Base-by-base conservation (phyloP, 2,797 vertebrate genomes). In the Manis pentadactyla region DNA sequence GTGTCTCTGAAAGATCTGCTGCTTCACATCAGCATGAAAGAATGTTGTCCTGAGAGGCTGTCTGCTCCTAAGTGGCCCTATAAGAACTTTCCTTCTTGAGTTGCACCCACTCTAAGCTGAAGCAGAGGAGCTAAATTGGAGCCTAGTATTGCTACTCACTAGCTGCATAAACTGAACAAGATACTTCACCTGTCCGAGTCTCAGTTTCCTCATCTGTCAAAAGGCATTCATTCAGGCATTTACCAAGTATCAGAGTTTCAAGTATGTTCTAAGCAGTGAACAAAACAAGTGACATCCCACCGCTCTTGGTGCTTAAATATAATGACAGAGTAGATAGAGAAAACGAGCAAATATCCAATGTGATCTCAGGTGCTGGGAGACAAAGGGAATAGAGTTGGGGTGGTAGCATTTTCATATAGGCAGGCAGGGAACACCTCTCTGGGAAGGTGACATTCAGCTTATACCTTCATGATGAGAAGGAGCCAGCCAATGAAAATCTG, bases 21-120 rank as follows among this genome's bases (percentile, higher is more conserved):
- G n/a, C 39, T 73, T 83, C 79, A 23, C 59, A 46, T 69, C 77
- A 59, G 4, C 68, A 39, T 12, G 7, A 66, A 94, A 83, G 69
- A 92, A 93, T 63, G 82, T 11, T 27, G 85, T 71, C 88, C 37
- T n/a, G 23, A 85, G 74, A 95, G 49, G 74, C 42, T 19, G 31
- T 71, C 87, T 90, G 88, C 88, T 73, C 57, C 89, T 53, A 55
- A 91, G 91, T 25, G 87, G 86, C 85, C 13, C 73, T 11, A 1
- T 11, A 23, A 87, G 66, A 83, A 81, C 74, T 79, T 74, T 15
- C 27, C 51, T 82, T 86, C 71, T 61, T 59, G 73, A 82, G 87
- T 49, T 37, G 85, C 14, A 5, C 46, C 83, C 59, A 75, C 75
- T 85, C 18, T 5, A 94, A 63, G 42, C 87, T 59, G 42, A 42